Evolutionary conservation across 2,797 vertebrate species (phyloP).

Genomic region (Notolepis coatsorum): DNA sequence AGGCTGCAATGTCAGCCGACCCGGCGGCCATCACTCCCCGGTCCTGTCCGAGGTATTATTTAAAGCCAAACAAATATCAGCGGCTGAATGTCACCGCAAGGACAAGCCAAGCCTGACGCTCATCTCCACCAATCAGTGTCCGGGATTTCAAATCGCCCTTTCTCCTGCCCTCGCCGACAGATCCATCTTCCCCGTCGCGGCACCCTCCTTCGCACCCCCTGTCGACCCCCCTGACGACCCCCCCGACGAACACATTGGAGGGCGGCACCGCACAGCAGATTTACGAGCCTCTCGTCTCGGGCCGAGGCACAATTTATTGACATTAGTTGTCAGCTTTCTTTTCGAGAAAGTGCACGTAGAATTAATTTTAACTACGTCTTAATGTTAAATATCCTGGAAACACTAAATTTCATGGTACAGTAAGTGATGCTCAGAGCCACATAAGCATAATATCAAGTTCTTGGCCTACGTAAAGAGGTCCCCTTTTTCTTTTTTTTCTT

Average conservation of each 20-base stretch:
- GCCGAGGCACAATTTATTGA: slow-evolving; percentile 93
- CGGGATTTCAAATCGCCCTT: slow-evolving; percentile 82
- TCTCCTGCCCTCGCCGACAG: slow-evolving; percentile 73
- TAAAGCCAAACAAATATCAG: slow-evolving; percentile 99
- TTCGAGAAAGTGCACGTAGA: slow-evolving; percentile 88
- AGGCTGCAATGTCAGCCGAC: slow-evolving; percentile 95
- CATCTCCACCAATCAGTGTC: slow-evolving; percentile 88
- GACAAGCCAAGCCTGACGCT: slow-evolving; percentile 86
- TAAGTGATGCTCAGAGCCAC: slow-evolving; percentile 74
- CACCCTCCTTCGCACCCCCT: slow-evolving; percentile 74
- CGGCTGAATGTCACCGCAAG: slow-evolving; percentile 98
- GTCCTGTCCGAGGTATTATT: slow-evolving; percentile 95
- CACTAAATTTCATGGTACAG: slow-evolving; percentile 82
- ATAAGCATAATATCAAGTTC: slow-evolving; percentile 80
- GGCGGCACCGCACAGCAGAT: slow-evolving; percentile 88
- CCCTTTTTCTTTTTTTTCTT: slow-evolving; percentile 55
- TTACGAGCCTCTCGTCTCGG: slow-evolving; percentile 86
- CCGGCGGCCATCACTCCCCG: slow-evolving; percentile 93
- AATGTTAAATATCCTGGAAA: slow-evolving; percentile 89
- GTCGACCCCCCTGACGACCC: slow-evolving; percentile 67
- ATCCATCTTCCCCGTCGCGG: slow-evolving; percentile 83
- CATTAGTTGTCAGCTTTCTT: slow-evolving; percentile 89
- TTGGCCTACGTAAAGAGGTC: slow-evolving; percentile 57
- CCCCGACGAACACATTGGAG: slow-evolving; percentile 74
- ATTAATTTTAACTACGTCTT: slow-evolving; percentile 95